Evolutionary conservation across 2,888 invertebrate species (phyloP), one percentile per base, ranked within the genome.

Genomic region (Beris morrisii): DNA sequence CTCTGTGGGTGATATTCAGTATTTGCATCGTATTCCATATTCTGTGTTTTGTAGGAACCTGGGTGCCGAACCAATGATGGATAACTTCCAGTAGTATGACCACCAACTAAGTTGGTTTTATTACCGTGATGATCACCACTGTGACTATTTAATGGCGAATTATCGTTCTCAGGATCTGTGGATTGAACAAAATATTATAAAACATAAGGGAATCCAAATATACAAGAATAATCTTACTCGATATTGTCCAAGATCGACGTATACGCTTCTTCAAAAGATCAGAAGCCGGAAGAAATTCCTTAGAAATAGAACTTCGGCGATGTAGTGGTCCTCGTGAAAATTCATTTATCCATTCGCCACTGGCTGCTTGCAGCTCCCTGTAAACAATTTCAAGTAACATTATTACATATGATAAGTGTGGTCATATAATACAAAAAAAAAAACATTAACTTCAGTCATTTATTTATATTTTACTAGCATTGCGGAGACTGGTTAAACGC

Each of bases 221-320:
- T 11, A 22, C 9, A 44, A 43, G 43, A 15, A 6, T 43, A 44
- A 13, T 43, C 82, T 83, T 77, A 89, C 89, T 88, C 72, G 88
- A 88, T 75, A 88, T 88, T 66, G 88, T 89, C 88, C 88, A 88
- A 69, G 88, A 88, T 66, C 88, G 83, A 57, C 86, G 83, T 72
- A 89, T 87, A 73, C 86, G 88, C 72, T 85, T 83, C 73, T 87
- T 86, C 72, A 88, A 82, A 72, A 87, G 84, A 75, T 88, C 87
- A 67, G 86, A 84, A 54, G 88, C 84, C 44, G 87, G 84, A 58
- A 81, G 72, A 70, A 74, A 81, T 75, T 79, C 79, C 44, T 76
- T 79, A 52, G 78, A 73, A 32, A 70, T 48, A 30, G 71, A 61
- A 70, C 83, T 67, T 71, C 83, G 76, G 73, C 83, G 76, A 73